Base-by-base conservation (phyloP, 2,888 invertebrate genomes). In the Papilio gigon region DNA sequence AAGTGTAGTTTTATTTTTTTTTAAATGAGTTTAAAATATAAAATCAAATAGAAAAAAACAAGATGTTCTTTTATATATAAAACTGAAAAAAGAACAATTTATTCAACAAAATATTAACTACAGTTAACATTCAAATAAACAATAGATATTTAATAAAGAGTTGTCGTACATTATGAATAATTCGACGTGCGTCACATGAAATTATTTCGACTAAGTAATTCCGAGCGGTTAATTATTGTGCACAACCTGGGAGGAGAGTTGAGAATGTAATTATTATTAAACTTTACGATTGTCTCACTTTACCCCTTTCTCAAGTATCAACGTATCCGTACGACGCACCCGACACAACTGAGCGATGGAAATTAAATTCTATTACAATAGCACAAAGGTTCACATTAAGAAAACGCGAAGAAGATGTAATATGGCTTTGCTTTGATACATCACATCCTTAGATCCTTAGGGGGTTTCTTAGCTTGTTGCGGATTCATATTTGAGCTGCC, bases 201-300 rank as follows among this genome's bases (percentile, higher is more conserved):
- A 91, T 92, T 92, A 92, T 92, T 91, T 91, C 91, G 84, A 85
- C 91, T 92, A 90, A 91, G 92, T 92, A 91, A 92, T 92, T 90
- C 89, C 84, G 88, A 89, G 90, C 89, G 90, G 92, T 92, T 92
- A 92, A 92, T 92, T 92, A 91, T 90, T 90, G 90, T 83, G 87
- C 86, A 88, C 88, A 89, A 88, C 87, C 89, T 88, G 88, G 85
- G 88, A 89, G 87, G 89, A 88, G 90, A 91, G 90, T 89, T 88
- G 91, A 90, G 90, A 91, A 91, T 91, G 90, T 92, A 92, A 92
- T 92, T 92, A 92, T 92, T 92, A 92, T 92, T 92, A 91, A 92
- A 92, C 87, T 92, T 91, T 91, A 91, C 92, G 91, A 92, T 92
- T 92, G 92, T 92, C 90, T 92, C 91, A 90, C 89, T 90, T 90